Conservation (phyloP, 2,797 vertebrate genomes). For the Remorina albescens region DNA sequence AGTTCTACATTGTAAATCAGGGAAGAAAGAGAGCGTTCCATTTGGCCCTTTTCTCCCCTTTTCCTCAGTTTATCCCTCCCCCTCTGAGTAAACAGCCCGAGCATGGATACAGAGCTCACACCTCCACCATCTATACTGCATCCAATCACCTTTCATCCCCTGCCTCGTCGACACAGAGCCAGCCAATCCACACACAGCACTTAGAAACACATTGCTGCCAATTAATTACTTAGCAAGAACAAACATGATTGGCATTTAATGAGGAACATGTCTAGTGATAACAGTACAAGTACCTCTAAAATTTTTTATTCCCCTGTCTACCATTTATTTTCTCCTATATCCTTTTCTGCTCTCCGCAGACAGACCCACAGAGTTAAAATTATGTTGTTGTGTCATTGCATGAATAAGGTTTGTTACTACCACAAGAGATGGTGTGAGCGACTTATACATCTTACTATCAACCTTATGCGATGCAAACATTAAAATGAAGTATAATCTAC, state of each 20-base stretch:
- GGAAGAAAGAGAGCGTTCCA: slow-evolving; percentile 39
- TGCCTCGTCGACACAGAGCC: slow-evolving; percentile 59
- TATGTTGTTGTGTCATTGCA: slow-evolving; percentile 6
- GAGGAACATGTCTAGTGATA: slow-evolving; percentile 62
- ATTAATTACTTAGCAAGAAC: slow-evolving; percentile 80
- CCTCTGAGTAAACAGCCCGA: slow-evolving; percentile 73
- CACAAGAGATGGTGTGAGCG: slow-evolving; percentile 10
- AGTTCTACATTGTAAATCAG: slow-evolving; percentile 14
- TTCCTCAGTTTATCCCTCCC: slow-evolving; percentile 55
- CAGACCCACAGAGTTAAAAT: background rate
- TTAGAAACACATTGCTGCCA: slow-evolving; percentile 67
- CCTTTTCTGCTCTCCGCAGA: slow-evolving; percentile 24
- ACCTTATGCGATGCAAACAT: background rate
- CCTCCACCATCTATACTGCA: slow-evolving; percentile 74
- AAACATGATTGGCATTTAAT: slow-evolving; percentile 85
- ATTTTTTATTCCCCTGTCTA: slow-evolving; percentile 31
- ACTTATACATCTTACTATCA: background rate
- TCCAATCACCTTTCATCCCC: slow-evolving; percentile 84
- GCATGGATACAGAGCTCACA: slow-evolving; percentile 85
- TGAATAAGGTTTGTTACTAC: slow-evolving; percentile 9
- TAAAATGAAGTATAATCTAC: slow-evolving; percentile 2
- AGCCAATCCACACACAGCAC: slow-evolving; percentile 73
- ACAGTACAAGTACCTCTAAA: slow-evolving; percentile 49
- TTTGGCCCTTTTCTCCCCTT: slow-evolving; percentile 39
- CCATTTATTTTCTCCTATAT: slow-evolving; percentile 8